Percentiles rank a stretch among this genome's conserved stretches.
Conservation (phyloP, 2,113 vertebrate species). For the Sylvilagus bachmani region DNA sequence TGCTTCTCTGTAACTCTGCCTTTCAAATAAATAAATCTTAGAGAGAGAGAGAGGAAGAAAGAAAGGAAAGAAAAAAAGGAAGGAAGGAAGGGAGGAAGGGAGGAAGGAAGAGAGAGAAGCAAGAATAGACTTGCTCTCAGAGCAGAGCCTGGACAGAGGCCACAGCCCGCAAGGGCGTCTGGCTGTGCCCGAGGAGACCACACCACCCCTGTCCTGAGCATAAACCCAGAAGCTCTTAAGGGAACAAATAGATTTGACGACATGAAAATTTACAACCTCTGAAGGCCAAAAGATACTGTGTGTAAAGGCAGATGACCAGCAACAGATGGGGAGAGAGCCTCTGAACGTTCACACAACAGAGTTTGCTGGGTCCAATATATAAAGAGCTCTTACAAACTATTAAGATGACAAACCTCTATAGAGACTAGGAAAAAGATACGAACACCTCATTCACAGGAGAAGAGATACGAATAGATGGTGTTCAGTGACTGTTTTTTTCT, state of each 20-base stretch:
- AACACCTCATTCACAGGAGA: neutral
- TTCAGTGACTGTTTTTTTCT: neutral
- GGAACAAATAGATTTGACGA: neutral
- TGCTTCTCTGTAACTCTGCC: no score
- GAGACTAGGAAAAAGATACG: neutral
- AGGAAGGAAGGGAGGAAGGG: no score
- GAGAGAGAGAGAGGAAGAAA: no score
- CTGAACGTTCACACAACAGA: neutral
- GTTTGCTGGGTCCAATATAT: neutral
- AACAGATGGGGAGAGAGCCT: neutral
- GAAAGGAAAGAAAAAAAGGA: no score
- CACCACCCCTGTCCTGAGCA: neutral
- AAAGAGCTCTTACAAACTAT: neutral
- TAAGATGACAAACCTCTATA: neutral
- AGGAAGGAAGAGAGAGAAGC: no score
- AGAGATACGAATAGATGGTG: neutral
- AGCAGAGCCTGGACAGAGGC: neutral
- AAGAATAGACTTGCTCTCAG: neutral
- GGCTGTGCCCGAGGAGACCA: neutral
- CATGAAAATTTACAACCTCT: neutral
- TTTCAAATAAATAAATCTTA: no score
- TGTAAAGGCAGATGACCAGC: neutral
- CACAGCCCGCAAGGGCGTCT: neutral
- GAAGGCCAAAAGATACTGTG: constrained; percentile 3
- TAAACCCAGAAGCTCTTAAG: neutral